These are phyloP conservation scores for Meganola albula DNA, from an alignment of 2,888 invertebrate species.

Conservation along the genomic window DNA sequence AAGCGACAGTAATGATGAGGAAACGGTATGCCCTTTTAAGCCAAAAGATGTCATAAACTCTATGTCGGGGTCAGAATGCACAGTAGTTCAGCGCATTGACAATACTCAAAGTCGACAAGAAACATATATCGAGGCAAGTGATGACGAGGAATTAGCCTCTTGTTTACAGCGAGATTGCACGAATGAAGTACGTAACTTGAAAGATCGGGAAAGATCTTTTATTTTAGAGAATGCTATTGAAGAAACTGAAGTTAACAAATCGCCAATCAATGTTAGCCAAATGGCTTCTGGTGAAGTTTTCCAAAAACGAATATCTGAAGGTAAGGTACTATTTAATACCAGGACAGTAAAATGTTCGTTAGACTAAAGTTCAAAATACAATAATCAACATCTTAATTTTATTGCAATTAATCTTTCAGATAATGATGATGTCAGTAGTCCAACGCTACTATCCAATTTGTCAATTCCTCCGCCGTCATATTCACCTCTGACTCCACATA, in stretches of 20 bases:
- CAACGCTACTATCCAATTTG: constrained; percentile 13
- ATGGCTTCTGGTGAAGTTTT: constrained; percentile 11
- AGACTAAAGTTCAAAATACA: constrained; percentile 11
- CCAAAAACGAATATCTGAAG: constrained; percentile 11
- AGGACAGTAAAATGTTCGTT: constrained; percentile 10
- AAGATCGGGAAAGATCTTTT: constrained; percentile 11
- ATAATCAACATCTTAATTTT: constrained; percentile 10
- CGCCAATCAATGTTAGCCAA: constrained; percentile 11
- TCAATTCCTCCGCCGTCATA: constrained; percentile 13
- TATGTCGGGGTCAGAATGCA: constrained; percentile 11
- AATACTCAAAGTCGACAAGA: constrained; percentile 11
- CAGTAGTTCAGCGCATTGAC: constrained; percentile 12
- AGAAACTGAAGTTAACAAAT: constrained; percentile 11
- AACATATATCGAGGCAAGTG: constrained; percentile 12
- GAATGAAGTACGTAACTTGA: constrained; percentile 11
- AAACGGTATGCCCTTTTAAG: constrained; percentile 13
- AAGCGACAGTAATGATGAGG: constrained; percentile 14
- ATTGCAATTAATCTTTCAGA: constrained; percentile 10
- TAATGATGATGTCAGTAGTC: constrained; percentile 11
- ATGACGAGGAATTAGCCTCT: constrained; percentile 12
- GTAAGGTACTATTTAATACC: constrained; percentile 10
- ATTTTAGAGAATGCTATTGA: constrained; percentile 10
- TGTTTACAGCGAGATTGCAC: constrained; percentile 13
- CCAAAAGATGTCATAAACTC: constrained; percentile 11
- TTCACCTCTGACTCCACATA: constrained; percentile 9